Evolutionary conservation across 2,888 invertebrate genomes (phyloP).

Genomic region (Callosobruchus maculatus): DNA sequence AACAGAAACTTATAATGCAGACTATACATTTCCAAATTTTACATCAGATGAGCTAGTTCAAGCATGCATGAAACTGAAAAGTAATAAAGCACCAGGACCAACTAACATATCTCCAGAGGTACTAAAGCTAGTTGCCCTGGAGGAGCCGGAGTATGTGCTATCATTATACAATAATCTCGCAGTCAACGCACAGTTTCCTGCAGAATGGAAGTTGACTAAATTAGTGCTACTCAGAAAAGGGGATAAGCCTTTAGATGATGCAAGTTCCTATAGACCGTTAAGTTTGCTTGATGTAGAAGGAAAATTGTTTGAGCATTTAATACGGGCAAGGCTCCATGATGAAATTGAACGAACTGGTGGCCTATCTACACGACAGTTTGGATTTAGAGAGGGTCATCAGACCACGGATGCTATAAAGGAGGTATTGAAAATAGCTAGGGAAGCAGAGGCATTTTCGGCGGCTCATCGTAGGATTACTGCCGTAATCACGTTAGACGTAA

Average conservation of each 20-base stretch:
- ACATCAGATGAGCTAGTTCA: neutral
- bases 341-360: conserved; percentile 13
- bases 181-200: neutral
- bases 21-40: neutral
- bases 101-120: conserved; percentile 8
- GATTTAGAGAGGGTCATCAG: conserved; percentile 13
- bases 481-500: conserved; percentile 3
- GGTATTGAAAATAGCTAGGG: conserved; percentile 8
- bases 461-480: conserved; percentile 3
- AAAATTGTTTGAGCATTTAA: conserved; percentile 9
- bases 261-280: conserved; percentile 4
- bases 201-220: conserved; percentile 4
- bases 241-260: conserved; percentile 3
- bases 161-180: neutral
- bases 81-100: conserved; percentile 6
- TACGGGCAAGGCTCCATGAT: conserved; percentile 6
- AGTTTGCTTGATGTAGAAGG: conserved; percentile 11
- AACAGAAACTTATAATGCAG: neutral
- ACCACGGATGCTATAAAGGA: conserved; percentile 14
- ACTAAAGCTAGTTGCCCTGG: conserved; percentile 1
- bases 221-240: conserved; percentile 6
- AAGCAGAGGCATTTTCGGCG: conserved; percentile 6
- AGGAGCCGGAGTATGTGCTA: conserved; percentile 1
- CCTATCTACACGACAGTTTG: conserved; percentile 11
- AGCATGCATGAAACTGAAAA: conserved; percentile 1